These are phyloP conservation scores for Clarias laeviceps DNA, from an alignment of 2,797 vertebrate species.

Conservation along the genomic window DNA sequence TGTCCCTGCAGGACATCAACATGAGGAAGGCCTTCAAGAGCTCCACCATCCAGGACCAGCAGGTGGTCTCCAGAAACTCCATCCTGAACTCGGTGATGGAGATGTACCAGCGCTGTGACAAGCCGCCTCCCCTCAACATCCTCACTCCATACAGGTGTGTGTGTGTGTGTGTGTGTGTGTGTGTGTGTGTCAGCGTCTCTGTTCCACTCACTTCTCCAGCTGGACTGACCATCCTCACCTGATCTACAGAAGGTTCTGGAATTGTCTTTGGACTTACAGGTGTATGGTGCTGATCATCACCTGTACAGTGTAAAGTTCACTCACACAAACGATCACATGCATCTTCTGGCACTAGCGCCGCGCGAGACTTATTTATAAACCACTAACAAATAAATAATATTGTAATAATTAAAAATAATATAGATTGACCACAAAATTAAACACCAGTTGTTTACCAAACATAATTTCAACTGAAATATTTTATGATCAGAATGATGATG, in stretches of 20 bases:
- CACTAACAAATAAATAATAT: neutral
- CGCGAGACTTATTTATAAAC: neutral
- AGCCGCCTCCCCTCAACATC: constrained; percentile 62
- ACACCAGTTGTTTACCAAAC: neutral
- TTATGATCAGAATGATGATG: no score
- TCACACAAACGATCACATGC: neutral
- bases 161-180: neutral
- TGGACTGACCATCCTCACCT: neutral
- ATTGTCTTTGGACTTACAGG: neutral
- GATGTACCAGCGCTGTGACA: constrained; percentile 79
- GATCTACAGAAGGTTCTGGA: neutral
- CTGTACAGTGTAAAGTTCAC: no score
- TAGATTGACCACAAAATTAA: neutral
- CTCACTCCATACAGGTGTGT: constrained; percentile 54
- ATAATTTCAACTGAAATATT: no score
- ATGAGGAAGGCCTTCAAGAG: constrained; percentile 83
- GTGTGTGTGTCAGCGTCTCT: neutral
- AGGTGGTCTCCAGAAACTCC: constrained; percentile 76
- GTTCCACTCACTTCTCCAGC: neutral
- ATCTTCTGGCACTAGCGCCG: no score
- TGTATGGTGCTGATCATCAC: neutral
- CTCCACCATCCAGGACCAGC: constrained; percentile 80
- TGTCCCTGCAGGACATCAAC: constrained; percentile 82
- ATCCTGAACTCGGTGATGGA: constrained; percentile 77
- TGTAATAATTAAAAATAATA: neutral